Percentiles rank a stretch among this genome's conserved stretches.
phyloP scores from a whole-genome alignment of 2,113 vertebrate genomes.

The Cephalopterus ornatus region DNA sequence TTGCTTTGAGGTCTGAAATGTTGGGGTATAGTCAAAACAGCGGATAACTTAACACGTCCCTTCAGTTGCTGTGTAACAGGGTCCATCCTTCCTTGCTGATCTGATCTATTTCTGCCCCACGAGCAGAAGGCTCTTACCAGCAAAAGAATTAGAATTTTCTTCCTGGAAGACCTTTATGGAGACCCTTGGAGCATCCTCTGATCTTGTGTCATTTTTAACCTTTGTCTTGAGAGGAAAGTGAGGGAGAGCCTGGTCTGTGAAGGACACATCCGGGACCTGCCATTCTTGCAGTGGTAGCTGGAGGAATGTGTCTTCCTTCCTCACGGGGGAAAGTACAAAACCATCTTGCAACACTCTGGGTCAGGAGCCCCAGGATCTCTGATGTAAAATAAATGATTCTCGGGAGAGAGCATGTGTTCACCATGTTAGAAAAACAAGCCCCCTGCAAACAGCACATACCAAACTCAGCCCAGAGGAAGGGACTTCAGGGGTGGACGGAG shows the following conservation, averaged over 20 bases:
- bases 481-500: conserved; percentile 58
- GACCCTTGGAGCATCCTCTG: not conserved
- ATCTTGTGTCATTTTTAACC: conserved; percentile 9
- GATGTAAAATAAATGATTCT: conserved; percentile 86
- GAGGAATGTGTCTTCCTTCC: conserved; percentile 58
- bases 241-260: not conserved
- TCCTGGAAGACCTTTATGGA: not conserved
- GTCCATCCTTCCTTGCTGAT: not conserved
- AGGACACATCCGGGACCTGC: conserved; percentile 7
- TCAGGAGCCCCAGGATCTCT: conserved; percentile 73
- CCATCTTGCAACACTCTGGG: conserved; percentile 57
- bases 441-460: conserved; percentile 66
- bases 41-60: not conserved
- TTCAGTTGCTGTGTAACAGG: not conserved
- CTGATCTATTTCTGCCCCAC: not conserved
- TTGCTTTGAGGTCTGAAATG: not conserved
- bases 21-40: not conserved
- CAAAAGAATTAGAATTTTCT: not conserved
- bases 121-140: not conserved
- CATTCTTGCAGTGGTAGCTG: conserved; percentile 5
- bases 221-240: not conserved
- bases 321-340: conserved; percentile 53
- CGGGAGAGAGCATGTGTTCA: conserved; percentile 88
- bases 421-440: conserved; percentile 89
- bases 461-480: conserved; percentile 59